These are phyloP conservation scores for Poecilia wingei DNA, from an alignment of 2,797 vertebrate genomes.

Conservation along the genomic window DNA sequence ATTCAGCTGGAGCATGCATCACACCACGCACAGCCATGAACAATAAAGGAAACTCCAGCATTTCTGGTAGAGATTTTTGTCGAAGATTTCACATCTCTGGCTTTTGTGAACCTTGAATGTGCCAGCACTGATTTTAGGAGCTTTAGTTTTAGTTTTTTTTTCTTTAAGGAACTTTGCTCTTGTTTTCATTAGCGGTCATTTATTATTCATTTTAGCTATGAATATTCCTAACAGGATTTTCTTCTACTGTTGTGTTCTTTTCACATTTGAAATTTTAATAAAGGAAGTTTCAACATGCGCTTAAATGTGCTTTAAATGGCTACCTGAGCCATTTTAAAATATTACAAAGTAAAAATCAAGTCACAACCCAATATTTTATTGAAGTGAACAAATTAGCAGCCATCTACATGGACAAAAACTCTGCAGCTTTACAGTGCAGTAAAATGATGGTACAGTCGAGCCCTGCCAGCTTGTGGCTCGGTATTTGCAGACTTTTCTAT, in stretches of 20 bases:
- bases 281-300: too few species aligned
- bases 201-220: background rate
- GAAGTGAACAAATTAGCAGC: background rate
- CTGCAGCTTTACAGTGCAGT: background rate
- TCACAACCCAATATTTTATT: background rate
- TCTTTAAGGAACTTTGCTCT: background rate
- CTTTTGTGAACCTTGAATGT: background rate
- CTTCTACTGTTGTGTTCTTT: background rate
- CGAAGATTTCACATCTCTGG: background rate
- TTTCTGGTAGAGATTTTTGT: background rate
- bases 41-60: background rate
- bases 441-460: background rate
- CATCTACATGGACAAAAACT: background rate
- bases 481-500: background rate
- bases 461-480: background rate
- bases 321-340: background rate
- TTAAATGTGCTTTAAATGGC: background rate
- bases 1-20: conserved; percentile 33
- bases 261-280: too few species aligned
- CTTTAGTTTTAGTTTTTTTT: background rate
- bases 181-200: background rate
- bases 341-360: background rate
- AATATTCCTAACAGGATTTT: background rate
- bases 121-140: background rate
- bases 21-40: conserved; percentile 23